phyloP scores from a whole-genome alignment of 2,888 invertebrate genomes.

The Bugula neritina region DNA sequence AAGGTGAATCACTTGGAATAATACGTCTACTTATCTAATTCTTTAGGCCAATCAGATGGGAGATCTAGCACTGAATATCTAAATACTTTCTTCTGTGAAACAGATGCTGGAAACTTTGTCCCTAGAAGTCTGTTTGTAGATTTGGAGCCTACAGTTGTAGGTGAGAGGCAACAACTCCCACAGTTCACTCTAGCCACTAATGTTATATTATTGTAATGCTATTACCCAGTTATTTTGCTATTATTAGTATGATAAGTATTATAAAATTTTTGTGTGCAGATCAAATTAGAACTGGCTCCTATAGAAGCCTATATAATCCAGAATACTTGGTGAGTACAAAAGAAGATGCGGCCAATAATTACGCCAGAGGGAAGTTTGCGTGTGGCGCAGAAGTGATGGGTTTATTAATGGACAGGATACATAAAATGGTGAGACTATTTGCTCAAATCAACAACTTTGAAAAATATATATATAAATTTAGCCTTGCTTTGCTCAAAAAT shows the following conservation, averaged over 20 bases:
- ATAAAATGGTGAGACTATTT: constrained; percentile 27
- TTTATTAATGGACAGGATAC: constrained; percentile 29
- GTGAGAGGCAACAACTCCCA: constrained; percentile 24
- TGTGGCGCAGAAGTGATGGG: constrained; percentile 31
- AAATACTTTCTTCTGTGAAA: constrained; percentile 29
- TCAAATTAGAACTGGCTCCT: constrained; percentile 29
- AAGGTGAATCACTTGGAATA: too few species aligned
- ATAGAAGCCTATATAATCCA: constrained; percentile 29
- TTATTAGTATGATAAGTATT: too few species aligned
- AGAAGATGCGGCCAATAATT: constrained; percentile 32
- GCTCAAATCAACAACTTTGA: too few species aligned
- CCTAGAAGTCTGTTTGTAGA: constrained; percentile 33
- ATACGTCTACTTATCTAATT: too few species aligned
- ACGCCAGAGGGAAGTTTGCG: constrained; percentile 31
- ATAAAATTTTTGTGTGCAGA: constrained; percentile 27
- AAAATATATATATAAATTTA: too few species aligned
- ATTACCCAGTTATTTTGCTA: too few species aligned
- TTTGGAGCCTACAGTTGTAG: constrained; percentile 32
- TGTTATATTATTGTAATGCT: too few species aligned
- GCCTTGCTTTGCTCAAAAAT: too few species aligned
- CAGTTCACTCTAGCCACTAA: too few species aligned
- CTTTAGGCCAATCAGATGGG: background rate
- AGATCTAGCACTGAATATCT: background rate
- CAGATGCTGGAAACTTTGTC: constrained; percentile 30
- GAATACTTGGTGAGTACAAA: constrained; percentile 30